Conservation (phyloP, 2,888 invertebrate species). For the Catotricha subobsoleta region DNA sequence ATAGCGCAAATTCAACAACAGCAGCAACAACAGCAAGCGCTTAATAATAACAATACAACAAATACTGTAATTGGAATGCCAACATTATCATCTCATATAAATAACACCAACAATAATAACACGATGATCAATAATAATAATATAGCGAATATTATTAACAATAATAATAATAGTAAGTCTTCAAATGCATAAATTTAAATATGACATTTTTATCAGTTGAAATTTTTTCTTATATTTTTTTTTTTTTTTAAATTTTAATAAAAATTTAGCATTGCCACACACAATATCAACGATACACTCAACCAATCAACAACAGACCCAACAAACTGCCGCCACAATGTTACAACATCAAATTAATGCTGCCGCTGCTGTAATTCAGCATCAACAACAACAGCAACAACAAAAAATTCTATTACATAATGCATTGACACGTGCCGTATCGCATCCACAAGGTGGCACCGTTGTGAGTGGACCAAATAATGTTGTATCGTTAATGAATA, state of each 20-base stretch:
- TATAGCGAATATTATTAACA: too few relatives aligned
- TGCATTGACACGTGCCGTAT: constrained; percentile 26
- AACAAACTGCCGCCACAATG: constrained; percentile 12
- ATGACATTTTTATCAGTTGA: constrained; percentile 4
- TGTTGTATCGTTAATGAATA: constrained; percentile 23
- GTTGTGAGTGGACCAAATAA: too few relatives aligned
- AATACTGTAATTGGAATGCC: too few relatives aligned
- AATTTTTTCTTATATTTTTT: background rate
- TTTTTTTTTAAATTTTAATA: too few relatives aligned
- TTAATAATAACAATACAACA: constrained; percentile 2
- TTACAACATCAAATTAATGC: constrained; percentile 15
- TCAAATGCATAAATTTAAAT: constrained; percentile 8
- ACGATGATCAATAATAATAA: too few relatives aligned
- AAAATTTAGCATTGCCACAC: constrained; percentile 9
- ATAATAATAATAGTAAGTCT: constrained; percentile 1
- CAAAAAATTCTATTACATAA: constrained; percentile 21
- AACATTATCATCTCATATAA: too few relatives aligned
- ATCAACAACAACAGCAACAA: constrained; percentile 14
- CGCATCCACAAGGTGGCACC: constrained; percentile 33
- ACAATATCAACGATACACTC: background rate
- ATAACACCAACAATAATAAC: too few relatives aligned
- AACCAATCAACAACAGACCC: background rate
- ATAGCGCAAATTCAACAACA: constrained; percentile 7
- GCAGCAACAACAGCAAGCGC: constrained; percentile 8
- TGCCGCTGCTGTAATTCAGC: constrained; percentile 12